Base-by-base conservation (phyloP, 2,888 invertebrate genomes). In the Mystacides longicornis region DNA sequence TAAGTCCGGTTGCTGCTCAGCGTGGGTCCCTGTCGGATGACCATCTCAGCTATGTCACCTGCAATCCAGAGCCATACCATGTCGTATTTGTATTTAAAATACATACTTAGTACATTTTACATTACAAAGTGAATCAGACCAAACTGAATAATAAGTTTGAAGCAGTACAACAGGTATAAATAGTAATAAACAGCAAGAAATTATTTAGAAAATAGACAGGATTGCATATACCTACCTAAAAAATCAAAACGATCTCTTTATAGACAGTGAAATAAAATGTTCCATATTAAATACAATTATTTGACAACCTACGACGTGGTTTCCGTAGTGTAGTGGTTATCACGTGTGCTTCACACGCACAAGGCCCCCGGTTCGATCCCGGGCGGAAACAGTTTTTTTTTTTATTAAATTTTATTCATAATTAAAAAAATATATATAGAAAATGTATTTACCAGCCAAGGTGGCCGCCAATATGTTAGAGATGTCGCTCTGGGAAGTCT, bases 281-380 rank as follows among this genome's bases (percentile, higher is more conserved):
- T 31, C 9, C 31, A 7, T 9, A 31, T 9, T 31, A 31, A 31
- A 33, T 52, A 47, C 21, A 20, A 1, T 11, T 22, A 54, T 50
- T 54, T 18, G 37, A 19, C 46, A 33, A 2, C 2, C 1, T 0
- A 0, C 45, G 16, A 48, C 55, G 52, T 31, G 64, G 81, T 81
- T 81, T 81, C 80, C 81, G 83, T 83, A 83, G 83, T 83, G 83
- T 83, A 83, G 83, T 80, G 83, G 83, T 83, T 83, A 83, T 83
- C 83, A 83, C 83, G 83, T 84, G 83, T 84, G 83, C 84, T 83
- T 84, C 83, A 83, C 83, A 84, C 83, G 83, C 83, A 83, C 83
- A 82, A 82, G 79, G 79, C 73, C 81, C 81, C 81, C 81, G 81
- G 81, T 81, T 80, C 81, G 81, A 81, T 80, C 81, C 81, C 81